Base-by-base conservation (phyloP, 2,888 invertebrate species). In the Orthosia gothica region DNA sequence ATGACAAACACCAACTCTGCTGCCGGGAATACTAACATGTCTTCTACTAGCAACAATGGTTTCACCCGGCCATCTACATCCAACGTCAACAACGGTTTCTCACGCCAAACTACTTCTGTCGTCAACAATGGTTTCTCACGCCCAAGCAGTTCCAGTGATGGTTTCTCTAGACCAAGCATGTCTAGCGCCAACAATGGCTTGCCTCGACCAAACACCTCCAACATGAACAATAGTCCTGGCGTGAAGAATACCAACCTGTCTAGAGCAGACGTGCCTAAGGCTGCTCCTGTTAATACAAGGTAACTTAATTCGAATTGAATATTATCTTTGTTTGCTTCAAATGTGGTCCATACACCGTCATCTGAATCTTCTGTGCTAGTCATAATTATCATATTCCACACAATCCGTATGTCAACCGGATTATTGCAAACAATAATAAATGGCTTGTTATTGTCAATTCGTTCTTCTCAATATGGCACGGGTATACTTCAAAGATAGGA, bases 171-270 rank as follows among this genome's bases (percentile, higher is more conserved):
- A 1, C 79, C 82, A 1, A 23, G 26, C n/a, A 64, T 71, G 2
- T 71, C 84, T 2, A 71, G 76, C 15, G 74, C 66, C 49, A 80
- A 72, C 52, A 83, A 77, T 7, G 75, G 70, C 3, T n/a, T 70
- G 7, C 16, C 70, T 1, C 18, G 52, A 1, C 77, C 82, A 2
- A 18, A 49, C 16, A 59, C 65, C 0, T 76, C 84, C 3, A 72
- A 78, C 11, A 76, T 78, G 58, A 83, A 73, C 20, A 32, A 23
- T 62, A 81, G 71, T 63, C 52, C 79, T 5, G 84, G 82, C 12
- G 61, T 85, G 52, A 87, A 76, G 74, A 86, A 87, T 47, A 52
- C 68, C 1, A 87, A 87, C 63, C 52, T 75, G 52, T n/a, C 78
- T 3, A 54, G 75, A 45, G n/a, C 5, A 50, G 72, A 70, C 18